Evolutionary conservation across 2,888 invertebrate genomes (phyloP), one percentile per base, ranked within the genome.

Genomic region (Drosophila diplacantha): DNA sequence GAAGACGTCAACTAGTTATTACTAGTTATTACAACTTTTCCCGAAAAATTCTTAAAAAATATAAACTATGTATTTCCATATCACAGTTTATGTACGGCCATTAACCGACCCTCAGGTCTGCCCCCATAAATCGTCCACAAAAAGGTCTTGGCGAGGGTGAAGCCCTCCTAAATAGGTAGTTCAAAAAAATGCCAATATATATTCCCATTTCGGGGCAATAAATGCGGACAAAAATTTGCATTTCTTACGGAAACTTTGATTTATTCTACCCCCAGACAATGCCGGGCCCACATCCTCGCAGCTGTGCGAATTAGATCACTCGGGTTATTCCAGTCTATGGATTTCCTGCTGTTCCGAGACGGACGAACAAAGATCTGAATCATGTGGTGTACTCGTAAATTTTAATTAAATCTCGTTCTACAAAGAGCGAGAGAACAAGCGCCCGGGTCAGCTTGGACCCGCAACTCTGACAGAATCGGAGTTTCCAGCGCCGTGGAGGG

Each of bases 231-330:
- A 61, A 50, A 54, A 67, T 56, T 57, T 55, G 53, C 50, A 69
- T 58, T 62, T 62, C 38, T 51, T 61, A 37, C 50, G 32, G 35
- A 37, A 39, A 41, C 43, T 52, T 58, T 64, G 63, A 70, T 70
- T 64, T 64, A 67, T 67, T 65, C 61, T 63, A 51, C 31, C 46
- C 39, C 46, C n/a, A 66, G 46, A 59, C 55, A 78, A 31, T 31
- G 31, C 20, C 44, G 44, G 64, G 56, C 66, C 75, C 81, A 75
- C 74, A 70, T 80, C 76, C 81, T 75, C 63, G 52, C 67, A 66
- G 62, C 60, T 69, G 58, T 52, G 67, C 68, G 74, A 86, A 86
- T 85, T 85, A 85, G 86, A 86, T 85, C 86, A 85, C 75, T 81
- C 68, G 83, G 85, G 85, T 83, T 81, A 82, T 84, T 84, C 85